Percentiles rank a stretch among this genome's conserved stretches.
phyloP scores from a whole-genome alignment of 2,797 vertebrate species.

The Lates japonicus region DNA sequence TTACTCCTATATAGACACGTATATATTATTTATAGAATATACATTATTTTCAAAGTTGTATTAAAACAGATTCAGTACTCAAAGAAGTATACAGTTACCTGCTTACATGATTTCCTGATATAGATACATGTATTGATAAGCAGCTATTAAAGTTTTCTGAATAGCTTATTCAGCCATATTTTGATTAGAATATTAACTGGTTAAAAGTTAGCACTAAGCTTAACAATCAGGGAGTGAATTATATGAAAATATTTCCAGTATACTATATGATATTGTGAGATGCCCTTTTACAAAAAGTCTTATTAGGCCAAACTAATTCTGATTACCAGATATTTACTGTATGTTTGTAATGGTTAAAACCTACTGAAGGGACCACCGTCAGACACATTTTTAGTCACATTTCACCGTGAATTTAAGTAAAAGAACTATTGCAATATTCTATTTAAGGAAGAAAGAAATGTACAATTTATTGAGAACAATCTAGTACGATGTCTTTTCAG shows the following conservation, averaged over 20 bases:
- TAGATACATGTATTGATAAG: conserved; percentile 5
- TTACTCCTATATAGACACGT: conserved; percentile 32
- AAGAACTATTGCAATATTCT: conserved; percentile 27
- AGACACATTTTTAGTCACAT: conserved; percentile 15
- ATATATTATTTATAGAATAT: conserved; percentile 46
- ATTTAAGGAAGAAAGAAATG: conserved; percentile 55
- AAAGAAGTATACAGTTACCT: conserved; percentile 24
- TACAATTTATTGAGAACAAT: conserved; percentile 54
- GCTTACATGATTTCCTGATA: conserved; percentile 16
- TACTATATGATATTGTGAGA: conserved; percentile 14
- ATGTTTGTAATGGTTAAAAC: conserved; percentile 38
- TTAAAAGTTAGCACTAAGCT: conserved; percentile 1
- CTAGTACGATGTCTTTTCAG: conserved; percentile 38
- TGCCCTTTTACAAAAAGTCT: neutral
- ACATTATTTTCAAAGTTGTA: conserved; percentile 49
- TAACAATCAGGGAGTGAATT: conserved; percentile 18
- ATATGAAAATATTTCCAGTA: conserved; percentile 4
- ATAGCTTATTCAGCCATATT: conserved; percentile 27
- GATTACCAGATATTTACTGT: conserved; percentile 10
- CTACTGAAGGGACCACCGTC: conserved; percentile 35
- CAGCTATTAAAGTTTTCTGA: conserved; percentile 21
- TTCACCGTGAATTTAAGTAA: conserved; percentile 19
- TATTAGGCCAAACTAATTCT: conserved; percentile 13
- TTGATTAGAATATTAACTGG: neutral
- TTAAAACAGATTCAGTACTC: conserved; percentile 37